Percentiles rank a stretch among this genome's conserved stretches.
Evolutionary conservation across 2,888 invertebrate genomes (phyloP).

Genomic region (Oscheius sp.): DNA sequence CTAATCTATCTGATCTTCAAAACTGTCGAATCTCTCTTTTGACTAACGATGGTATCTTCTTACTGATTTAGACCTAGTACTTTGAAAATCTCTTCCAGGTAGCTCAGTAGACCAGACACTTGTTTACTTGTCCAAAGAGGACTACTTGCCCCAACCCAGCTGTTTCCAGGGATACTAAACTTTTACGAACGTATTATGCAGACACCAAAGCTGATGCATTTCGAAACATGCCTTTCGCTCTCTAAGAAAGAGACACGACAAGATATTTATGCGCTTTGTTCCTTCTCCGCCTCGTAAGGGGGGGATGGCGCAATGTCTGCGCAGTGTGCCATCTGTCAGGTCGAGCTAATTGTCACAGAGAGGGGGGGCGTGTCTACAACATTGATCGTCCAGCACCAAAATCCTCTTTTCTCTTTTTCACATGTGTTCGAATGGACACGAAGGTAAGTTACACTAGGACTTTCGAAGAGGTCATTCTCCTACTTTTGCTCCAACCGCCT

Average conservation of each 20-base stretch:
- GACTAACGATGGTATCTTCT: no score
- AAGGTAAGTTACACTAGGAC: background rate
- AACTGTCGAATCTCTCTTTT: no score
- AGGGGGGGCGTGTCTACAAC: constrained; percentile 17
- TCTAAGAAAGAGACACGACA: background rate
- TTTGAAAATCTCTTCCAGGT: no score
- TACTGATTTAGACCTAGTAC: no score
- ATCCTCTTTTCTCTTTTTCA: constrained; percentile 19
- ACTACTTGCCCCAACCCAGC: no score
- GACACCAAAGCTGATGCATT: background rate
- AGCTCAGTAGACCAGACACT: no score
- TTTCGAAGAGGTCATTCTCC: no score
- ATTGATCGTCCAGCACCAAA: constrained; percentile 9
- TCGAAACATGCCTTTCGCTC: background rate
- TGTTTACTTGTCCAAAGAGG: no score
- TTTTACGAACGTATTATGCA: background rate
- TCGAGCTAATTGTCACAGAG: constrained; percentile 29
- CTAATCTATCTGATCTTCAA: no score
- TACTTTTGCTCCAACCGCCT: no score
- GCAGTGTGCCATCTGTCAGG: constrained; percentile 33
- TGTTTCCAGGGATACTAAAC: background rate
- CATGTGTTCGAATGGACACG: constrained; percentile 22
- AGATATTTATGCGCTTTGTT: constrained; percentile 14
- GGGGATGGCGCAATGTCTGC: constrained; percentile 23
- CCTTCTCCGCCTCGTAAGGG: background rate